Evolutionary conservation across 2,797 vertebrate species (phyloP), one percentile per base, ranked within the genome.

Genomic region (Merluccius polli): DNA sequence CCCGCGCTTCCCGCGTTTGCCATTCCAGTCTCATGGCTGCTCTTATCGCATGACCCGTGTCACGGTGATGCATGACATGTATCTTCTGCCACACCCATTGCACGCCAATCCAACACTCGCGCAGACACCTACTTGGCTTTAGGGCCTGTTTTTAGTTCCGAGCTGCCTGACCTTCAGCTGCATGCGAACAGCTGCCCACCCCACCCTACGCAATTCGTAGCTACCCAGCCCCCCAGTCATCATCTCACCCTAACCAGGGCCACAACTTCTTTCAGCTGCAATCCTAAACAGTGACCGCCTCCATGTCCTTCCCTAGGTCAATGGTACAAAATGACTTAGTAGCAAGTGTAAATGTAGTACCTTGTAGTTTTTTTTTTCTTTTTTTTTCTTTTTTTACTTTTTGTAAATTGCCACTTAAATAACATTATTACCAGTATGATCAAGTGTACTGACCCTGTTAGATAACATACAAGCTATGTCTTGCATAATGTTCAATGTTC

Each of bases 81-180:
- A 81, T 85, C 73, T 74, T 67, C 41, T 75, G 12, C 72, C 41
- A 73, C 21, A 0, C 73, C 81, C 63, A 11, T 18, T 65, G 29
- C 48, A 29, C 75, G 31, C 73, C 76, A 75, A 71, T 76, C 65
- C 59, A 21, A 35, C 78, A 30, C 71, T 30, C 31, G 75, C 71
- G 30, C 13, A 30, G 71, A 15, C 76, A 30, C 75, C 29, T 10
- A 29, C 73, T 69, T 76, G 59, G 73, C 70, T 35, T 73, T 24
- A 30, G 30, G 52, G 73, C 74, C 81, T 82, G 75, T 83, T 86
- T 86, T 82, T 83, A 79, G 75, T 80, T 72, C 81, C 21, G 32
- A 78, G 85, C 86, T 87, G 89, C 81, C 73, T 70, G 86, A 90
- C 82, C 84, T 80, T 73, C 76, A 76, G 79, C 87, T 79, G 73